A percentile compares a stretch with the other conserved stretches of the same genome.
Conservation (phyloP, 2,113 vertebrate genomes). For the Takifugu flavidus region DNA sequence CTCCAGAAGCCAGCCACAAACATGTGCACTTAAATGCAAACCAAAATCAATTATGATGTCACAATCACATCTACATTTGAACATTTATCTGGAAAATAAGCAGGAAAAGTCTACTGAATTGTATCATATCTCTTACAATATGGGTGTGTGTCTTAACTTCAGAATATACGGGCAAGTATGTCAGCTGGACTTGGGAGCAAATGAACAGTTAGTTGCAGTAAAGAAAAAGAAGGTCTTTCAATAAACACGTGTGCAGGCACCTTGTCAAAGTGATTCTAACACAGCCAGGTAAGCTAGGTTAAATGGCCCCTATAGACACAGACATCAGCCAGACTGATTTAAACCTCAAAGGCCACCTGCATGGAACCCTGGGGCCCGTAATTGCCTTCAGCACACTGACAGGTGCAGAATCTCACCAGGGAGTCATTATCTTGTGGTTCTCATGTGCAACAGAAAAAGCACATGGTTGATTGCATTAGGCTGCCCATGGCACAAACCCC, state of each 20-base stretch:
- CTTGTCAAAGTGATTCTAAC: constrained; percentile 14
- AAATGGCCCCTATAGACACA: constrained; percentile 47
- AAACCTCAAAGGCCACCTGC: constrained; percentile 59
- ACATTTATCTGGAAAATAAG: too few species aligned
- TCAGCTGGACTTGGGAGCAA: too few species aligned
- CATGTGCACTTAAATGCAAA: too few species aligned
- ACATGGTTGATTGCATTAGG: constrained; percentile 49
- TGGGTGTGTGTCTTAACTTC: too few species aligned
- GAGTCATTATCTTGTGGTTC: constrained; percentile 54
- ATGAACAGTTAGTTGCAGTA: not conserved
- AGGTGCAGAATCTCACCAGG: constrained; percentile 52
- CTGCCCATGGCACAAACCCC: constrained; percentile 24
- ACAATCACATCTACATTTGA: too few species aligned
- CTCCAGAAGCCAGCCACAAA: too few species aligned
- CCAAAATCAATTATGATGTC: too few species aligned
- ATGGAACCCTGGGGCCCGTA: constrained; percentile 46
- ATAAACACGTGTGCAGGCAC: not conserved
- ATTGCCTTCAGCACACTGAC: constrained; percentile 57
- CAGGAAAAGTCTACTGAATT: too few species aligned
- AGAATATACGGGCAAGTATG: too few species aligned
- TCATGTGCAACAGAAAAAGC: constrained; percentile 34
- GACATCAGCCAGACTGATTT: constrained; percentile 42
- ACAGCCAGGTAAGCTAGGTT: constrained; percentile 43
- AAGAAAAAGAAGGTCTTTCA: not conserved
- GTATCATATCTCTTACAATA: too few species aligned